phyloP scores from a whole-genome alignment of 2,888 invertebrate genomes.

The Hydraecia micacea region DNA sequence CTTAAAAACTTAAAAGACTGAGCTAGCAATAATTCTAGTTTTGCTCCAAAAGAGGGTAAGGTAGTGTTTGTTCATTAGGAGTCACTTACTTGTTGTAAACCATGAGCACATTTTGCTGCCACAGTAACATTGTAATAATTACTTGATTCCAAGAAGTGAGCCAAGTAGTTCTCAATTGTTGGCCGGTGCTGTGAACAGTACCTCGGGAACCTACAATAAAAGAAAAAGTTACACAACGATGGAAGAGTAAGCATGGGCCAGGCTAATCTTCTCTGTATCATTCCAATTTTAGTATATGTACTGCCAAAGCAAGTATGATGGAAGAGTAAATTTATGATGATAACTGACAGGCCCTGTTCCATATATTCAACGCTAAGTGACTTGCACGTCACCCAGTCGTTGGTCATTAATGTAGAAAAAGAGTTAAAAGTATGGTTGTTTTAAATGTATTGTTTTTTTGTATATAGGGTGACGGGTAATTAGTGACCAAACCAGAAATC shows the following conservation, averaged over 20 bases:
- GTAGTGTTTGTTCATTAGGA: not conserved
- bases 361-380: not conserved
- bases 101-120: slow-evolving; percentile 85
- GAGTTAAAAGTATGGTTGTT: too few species aligned
- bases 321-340: not conserved
- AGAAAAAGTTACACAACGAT: not conserved
- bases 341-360: not conserved
- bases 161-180: slow-evolving; percentile 78
- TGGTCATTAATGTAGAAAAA: too few species aligned
- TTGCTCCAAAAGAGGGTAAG: not conserved
- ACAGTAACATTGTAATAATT: slow-evolving; percentile 80
- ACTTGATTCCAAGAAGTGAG: slow-evolving; percentile 75
- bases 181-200: slow-evolving; percentile 82
- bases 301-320: too few species aligned
- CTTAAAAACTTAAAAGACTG: not conserved
- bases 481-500: too few species aligned
- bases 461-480: too few species aligned
- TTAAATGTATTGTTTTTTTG: too few species aligned
- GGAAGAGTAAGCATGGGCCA: too few species aligned
- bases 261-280: too few species aligned
- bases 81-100: slow-evolving; percentile 81
- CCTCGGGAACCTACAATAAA: slow-evolving; percentile 78
- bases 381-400: too few species aligned
- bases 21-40: not conserved
- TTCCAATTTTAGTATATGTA: too few species aligned